A percentile compares a stretch with the other conserved stretches of the same genome.
Conservation (phyloP, 2,797 vertebrate species). For the Tragopan temminckii region DNA sequence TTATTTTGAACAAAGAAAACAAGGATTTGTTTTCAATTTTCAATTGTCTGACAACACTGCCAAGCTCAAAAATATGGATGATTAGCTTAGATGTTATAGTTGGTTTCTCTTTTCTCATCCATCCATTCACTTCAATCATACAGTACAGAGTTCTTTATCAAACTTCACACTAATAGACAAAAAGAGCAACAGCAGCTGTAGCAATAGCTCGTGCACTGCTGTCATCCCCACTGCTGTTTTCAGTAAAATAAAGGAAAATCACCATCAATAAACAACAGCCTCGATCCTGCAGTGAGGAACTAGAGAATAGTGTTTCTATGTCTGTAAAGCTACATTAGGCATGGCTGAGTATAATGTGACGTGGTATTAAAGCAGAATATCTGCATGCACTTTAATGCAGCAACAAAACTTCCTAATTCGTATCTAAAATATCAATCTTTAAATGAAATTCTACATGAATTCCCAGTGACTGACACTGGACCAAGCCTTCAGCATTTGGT, state of each 20-base stretch:
- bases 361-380: conserved; percentile 30
- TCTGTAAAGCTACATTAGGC: conserved; percentile 32
- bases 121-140: not conserved
- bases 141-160: not conserved
- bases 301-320: not conserved
- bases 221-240: not conserved
- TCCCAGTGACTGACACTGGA: not conserved
- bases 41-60: not conserved
- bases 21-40: not conserved
- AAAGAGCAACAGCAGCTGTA: not conserved
- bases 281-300: not conserved
- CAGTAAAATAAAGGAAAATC: conserved; percentile 27
- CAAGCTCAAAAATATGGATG: not conserved
- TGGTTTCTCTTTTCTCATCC: not conserved
- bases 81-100: not conserved
- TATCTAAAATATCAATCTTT: not conserved
- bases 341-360: not conserved
- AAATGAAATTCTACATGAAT: not conserved
- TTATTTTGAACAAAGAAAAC: not conserved
- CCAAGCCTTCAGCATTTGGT: not conserved
- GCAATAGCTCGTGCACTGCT: not conserved
- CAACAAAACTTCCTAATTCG: not conserved
- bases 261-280: conserved; percentile 9
- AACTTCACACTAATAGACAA: not conserved
- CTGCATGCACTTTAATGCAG: not conserved